phyloP scores from a whole-genome alignment of 2,113 vertebrate genomes.

The Stegostoma tigrinum region DNA sequence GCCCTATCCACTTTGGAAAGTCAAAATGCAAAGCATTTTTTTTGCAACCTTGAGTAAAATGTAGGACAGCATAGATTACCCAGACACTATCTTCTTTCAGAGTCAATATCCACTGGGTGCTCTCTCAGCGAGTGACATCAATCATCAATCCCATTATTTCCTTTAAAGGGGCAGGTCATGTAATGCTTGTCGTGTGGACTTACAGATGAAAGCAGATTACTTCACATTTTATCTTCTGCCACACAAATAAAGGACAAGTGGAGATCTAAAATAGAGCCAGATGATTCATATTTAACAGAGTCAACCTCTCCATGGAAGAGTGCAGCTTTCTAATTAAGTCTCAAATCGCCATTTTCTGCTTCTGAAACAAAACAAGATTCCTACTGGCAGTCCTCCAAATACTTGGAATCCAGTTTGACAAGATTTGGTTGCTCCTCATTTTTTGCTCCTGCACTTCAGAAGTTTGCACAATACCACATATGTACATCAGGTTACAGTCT shows the following conservation, averaged over 20 bases:
- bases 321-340: neutral
- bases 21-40: constrained; percentile 32
- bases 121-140: constrained; percentile 31
- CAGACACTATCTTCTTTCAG: constrained; percentile 19
- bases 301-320: neutral
- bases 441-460: constrained; percentile 11
- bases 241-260: neutral
- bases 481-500: neutral
- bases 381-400: constrained; percentile 24
- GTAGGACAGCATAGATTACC: constrained; percentile 30
- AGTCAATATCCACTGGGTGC: constrained; percentile 8
- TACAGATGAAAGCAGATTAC: constrained; percentile 24
- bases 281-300: neutral
- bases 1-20: constrained; percentile 1
- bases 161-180: constrained; percentile 25
- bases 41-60: constrained; percentile 36
- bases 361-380: constrained; percentile 32
- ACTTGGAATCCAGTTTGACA: constrained; percentile 32
- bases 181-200: neutral
- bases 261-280: constrained; percentile 6
- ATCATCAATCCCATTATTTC: constrained; percentile 35
- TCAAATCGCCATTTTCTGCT: neutral
- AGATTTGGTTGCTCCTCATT: constrained; percentile 7
- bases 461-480: too few species aligned
- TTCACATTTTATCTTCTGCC: neutral